Base-by-base conservation (phyloP, 2,113 vertebrate species). In the Oreochromis spilurus region DNA sequence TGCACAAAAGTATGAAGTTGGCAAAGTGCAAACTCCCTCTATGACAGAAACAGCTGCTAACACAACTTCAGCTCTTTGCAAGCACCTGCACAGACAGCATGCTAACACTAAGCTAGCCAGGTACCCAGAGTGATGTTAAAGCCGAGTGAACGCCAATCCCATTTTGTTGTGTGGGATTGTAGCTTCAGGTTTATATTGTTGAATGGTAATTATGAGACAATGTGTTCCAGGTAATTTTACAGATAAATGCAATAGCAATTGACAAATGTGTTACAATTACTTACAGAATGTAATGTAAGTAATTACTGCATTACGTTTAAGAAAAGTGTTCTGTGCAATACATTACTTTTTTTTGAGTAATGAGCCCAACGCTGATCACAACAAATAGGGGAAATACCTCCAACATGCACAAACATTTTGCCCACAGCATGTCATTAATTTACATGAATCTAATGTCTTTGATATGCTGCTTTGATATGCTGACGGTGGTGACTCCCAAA, bases 81-180 rank as follows among this genome's bases (percentile, higher is more conserved):
- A 38, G 17, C 6, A 65, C 34, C 34, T 65, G 36, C 10, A 5
- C 60, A 65, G 60, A n/a, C n/a, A 65, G 60, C 60, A 65, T 12
- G 60, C 34, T 65, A 65, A 65, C 2, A 38, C 17, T 38, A 65
- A 65, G 60, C 60, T 65, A 65, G 60, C 34, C 60, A 65, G 10
- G 60, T 7, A 65, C 4, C 1, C 60, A 36, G 0, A 38, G 4
- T 65, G 34, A 65, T n/a, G 60, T 65, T 65, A 65, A 65, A 65
- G 34, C 2, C 1, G 1, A n/a, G 34, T n/a, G 9, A 65, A 36
- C 1, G 0, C 2, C 60, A 36, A 36, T 36, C 6, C 4, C 17
- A 65, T 65, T 65, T 65, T 65, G 31, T 65, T 65, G 60, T 65
- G 31, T n/a, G 6, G 60, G 0, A 36, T 1, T n/a, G 31, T 36